These are phyloP conservation scores for Oscheius sp. DNA, from an alignment of 1,140 invertebrate species.

Conservation along the genomic window DNA sequence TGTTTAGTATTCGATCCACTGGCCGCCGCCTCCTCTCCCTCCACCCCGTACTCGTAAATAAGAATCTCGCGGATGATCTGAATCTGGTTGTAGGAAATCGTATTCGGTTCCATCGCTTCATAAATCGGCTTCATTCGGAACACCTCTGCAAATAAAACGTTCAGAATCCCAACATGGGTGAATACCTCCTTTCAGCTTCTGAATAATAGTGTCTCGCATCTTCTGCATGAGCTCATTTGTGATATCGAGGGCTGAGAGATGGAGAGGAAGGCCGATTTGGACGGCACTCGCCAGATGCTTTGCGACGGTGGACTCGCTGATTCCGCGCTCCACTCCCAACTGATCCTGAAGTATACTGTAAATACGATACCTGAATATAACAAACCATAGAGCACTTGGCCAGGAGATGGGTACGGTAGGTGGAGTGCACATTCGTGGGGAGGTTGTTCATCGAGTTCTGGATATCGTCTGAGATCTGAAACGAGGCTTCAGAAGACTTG, in stretches of 20 bases:
- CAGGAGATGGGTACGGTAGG: not conserved
- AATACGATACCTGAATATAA: not conserved
- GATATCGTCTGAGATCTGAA: not conserved
- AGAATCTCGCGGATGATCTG: constrained; percentile 14
- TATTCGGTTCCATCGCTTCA: not conserved
- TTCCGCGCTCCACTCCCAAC: not conserved
- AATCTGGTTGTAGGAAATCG: constrained; percentile 13
- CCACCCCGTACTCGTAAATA: constrained; percentile 18
- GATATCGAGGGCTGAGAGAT: not conserved
- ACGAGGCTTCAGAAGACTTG: not conserved
- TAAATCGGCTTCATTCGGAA: constrained; percentile 18
- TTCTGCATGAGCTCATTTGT: not conserved
- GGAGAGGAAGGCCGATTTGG: constrained; percentile 17
- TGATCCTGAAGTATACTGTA: not conserved
- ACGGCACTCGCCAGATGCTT: constrained; percentile 5
- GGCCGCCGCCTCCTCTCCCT: not conserved
- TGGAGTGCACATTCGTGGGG: not conserved
- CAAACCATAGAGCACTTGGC: not conserved
- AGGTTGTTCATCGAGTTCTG: not conserved
- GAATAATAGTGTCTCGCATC: not conserved
- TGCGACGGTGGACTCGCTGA: not conserved
- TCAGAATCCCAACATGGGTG: not conserved
- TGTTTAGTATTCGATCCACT: too few species aligned
- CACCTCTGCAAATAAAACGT: constrained; percentile 21
- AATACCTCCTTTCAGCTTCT: constrained; percentile 17